Conservation (phyloP, 2,888 invertebrate species). For the Diadegma fenestrale region DNA sequence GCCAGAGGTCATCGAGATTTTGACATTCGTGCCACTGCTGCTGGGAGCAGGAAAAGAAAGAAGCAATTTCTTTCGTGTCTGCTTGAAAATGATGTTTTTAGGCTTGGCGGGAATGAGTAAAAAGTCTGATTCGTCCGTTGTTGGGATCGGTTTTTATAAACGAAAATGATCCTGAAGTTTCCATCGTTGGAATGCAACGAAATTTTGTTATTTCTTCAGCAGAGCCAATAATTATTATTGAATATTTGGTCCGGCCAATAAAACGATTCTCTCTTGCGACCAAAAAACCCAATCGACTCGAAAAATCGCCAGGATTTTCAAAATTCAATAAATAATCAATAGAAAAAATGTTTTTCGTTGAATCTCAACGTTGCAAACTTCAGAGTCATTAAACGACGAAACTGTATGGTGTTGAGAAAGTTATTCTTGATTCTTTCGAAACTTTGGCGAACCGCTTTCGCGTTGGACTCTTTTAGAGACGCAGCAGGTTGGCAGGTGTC, state of each 20-base stretch:
- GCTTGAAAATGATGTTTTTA: not conserved
- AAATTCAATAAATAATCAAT: too few relatives aligned
- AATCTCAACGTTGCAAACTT: too few relatives aligned
- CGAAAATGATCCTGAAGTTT: too few relatives aligned
- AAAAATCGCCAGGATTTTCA: too few relatives aligned
- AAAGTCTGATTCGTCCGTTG: not conserved
- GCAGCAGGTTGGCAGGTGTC: constrained; percentile 77
- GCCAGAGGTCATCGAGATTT: not conserved
- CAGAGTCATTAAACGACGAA: too few relatives aligned
- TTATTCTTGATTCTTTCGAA: constrained; percentile 41
- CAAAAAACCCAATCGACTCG: too few relatives aligned
- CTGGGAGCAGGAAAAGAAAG: not conserved
- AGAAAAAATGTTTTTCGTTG: too few relatives aligned
- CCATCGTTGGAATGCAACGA: too few relatives aligned
- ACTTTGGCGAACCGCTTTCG: constrained; percentile 61
- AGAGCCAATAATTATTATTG: too few relatives aligned
- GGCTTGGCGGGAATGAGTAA: not conserved
- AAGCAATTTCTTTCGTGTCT: not conserved
- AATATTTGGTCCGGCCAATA: too few relatives aligned
- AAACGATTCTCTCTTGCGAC: too few relatives aligned
- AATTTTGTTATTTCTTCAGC: too few relatives aligned
- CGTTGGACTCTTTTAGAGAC: constrained; percentile 46
- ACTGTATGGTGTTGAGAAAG: not conserved
- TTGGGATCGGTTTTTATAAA: not conserved
- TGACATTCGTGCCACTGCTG: constrained; percentile 2